Percentiles rank a stretch among this genome's conserved stretches.
These are phyloP conservation scores for Drosophila obscura DNA, from an alignment of 1,140 invertebrate species.

Conservation along the genomic window DNA sequence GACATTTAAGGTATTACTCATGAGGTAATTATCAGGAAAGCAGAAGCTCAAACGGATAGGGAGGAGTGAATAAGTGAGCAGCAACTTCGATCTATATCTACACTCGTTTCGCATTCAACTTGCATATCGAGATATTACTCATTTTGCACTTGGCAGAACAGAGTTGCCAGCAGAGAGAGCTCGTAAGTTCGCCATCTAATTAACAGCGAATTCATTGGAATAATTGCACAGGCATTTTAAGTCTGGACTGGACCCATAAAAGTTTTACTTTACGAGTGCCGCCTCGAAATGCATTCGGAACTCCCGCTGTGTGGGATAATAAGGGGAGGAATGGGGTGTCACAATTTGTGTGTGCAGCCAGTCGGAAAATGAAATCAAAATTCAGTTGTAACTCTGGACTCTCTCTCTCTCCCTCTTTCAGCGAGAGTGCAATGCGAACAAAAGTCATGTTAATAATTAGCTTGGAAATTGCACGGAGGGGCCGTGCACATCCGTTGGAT, in stretches of 20 bases:
- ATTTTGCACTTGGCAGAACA: conserved; percentile 30
- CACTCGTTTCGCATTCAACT: conserved; percentile 20
- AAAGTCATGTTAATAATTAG: too few species aligned
- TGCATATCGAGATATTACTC: conserved; percentile 31
- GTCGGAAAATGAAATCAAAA: conserved; percentile 77
- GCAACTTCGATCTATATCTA: not conserved
- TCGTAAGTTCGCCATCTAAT: conserved; percentile 45
- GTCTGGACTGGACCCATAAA: conserved; percentile 51
- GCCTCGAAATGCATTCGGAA: conserved; percentile 16
- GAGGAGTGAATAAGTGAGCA: not conserved
- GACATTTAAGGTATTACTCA: conserved; percentile 28
- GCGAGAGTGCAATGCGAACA: too few species aligned
- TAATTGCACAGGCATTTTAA: conserved; percentile 68
- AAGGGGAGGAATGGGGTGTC: conserved; percentile 19
- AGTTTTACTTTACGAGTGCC: conserved; percentile 22
- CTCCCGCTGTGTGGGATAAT: not conserved
- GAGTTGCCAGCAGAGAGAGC: conserved; percentile 1
- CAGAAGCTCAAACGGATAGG: not conserved
- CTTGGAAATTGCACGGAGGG: too few species aligned
- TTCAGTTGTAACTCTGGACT: conserved; percentile 30
- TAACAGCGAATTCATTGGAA: conserved; percentile 63
- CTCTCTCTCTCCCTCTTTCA: too few species aligned
- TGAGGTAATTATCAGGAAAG: conserved; percentile 30
- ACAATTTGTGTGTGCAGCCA: conserved; percentile 69
- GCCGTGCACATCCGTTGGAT: too few species aligned